Evolutionary conservation across 2,113 vertebrate species (phyloP), one percentile per base, ranked within the genome.

Genomic region (Epinephelus lanceolatus): DNA sequence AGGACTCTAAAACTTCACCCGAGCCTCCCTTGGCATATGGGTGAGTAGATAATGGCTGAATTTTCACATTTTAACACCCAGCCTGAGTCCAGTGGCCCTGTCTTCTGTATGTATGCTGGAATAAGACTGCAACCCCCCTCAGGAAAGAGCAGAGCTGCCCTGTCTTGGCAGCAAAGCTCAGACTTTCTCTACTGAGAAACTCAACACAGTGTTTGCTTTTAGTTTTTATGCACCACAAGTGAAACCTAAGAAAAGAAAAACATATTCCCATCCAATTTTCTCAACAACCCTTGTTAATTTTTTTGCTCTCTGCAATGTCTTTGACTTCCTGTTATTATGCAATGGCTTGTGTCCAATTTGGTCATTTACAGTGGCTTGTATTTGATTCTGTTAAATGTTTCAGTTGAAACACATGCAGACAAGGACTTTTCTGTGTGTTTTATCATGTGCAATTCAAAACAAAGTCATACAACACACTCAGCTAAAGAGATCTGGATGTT

Each of bases 111-210:
- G 30, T 71, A 55, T 21, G 27, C 67, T 69, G 63, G 27, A 56
- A 55, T 45, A 33, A 72, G 23, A 42, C 14, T 27, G 68, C 30
- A 68, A 25, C 42, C 61, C 27, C 21, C 2, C 23, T 40, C 6
- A 74, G n/a, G 12, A 80, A 71, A 57, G 5, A 83, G 72, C 62
- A 68, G 40, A 63, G 60, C 40, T 57, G 27, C 18, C 51, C 37
- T 57, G 19, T 49, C 76, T 68, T 59, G 40, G 61, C 61, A 13
- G 40, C n/a, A 42, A 68, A 45, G 19, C 19, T 63, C 66, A 62
- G 45, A 33, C 25, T 61, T n/a, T 40, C 25, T 67, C 19, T 15
- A 23, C 18, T 56, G 25, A 76, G 15, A 37, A 70, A 69, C 40
- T 23, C 11, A 21, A 52, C n/a, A 55, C 59, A 51, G 47, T 37